Evolutionary conservation across 2,797 vertebrate species (phyloP).

Genomic region (Sebastes hubbsi): DNA sequence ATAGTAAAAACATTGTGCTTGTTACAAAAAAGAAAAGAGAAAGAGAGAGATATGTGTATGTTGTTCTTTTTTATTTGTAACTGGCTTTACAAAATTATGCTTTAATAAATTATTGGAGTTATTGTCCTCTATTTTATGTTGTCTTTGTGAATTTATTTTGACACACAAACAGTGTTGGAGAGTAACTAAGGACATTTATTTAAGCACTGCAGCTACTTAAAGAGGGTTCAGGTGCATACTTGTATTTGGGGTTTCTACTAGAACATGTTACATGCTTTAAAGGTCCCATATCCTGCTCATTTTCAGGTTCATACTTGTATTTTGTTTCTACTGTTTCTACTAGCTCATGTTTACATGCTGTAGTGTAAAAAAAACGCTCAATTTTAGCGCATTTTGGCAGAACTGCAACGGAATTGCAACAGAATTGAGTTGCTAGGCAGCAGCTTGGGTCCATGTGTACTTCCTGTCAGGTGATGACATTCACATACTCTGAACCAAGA

Average conservation of each 20-base stretch:
- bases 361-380: too few species aligned
- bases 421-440: too few species aligned
- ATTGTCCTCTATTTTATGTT: constrained; percentile 58
- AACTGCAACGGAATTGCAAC: too few species aligned
- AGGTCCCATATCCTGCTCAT: too few species aligned
- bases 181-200: neutral
- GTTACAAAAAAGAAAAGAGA: constrained; percentile 62
- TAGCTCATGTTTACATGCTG: too few species aligned
- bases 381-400: too few species aligned
- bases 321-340: too few species aligned
- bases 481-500: too few species aligned
- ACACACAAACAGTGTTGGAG: neutral
- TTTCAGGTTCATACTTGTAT: too few species aligned
- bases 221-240: neutral
- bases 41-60: constrained; percentile 73
- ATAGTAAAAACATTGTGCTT: constrained; percentile 77
- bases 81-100: constrained; percentile 92
- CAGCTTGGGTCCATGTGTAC: too few species aligned
- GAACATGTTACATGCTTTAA: too few species aligned
- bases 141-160: constrained; percentile 28
- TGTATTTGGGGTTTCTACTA: neutral
- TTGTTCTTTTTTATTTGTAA: constrained; percentile 89
- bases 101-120: constrained; percentile 95
- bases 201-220: neutral
- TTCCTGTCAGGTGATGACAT: too few species aligned